Conservation (phyloP, 1,140 invertebrate species). For the Drosophila equinoxialis region DNA sequence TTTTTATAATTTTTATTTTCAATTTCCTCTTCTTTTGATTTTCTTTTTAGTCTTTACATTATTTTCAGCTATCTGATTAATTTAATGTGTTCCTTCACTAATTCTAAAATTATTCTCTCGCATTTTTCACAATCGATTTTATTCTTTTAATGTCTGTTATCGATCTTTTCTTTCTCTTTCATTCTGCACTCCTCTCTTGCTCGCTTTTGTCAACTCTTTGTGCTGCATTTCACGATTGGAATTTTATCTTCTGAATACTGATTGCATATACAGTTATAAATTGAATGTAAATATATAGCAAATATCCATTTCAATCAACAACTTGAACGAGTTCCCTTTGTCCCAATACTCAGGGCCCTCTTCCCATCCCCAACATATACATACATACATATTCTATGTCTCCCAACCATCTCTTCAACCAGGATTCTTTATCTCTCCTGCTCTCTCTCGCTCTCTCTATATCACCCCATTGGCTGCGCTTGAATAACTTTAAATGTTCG, state of each 20-base stretch:
- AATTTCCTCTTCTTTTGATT: background rate
- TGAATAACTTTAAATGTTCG: slow-evolving; percentile 18
- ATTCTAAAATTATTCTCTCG: too few relatives aligned
- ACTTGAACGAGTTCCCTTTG: slow-evolving; percentile 11
- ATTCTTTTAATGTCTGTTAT: background rate
- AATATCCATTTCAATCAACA: slow-evolving; percentile 13
- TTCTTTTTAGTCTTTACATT: background rate
- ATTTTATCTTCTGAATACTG: background rate
- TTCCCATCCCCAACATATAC: background rate
- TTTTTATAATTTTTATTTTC: too few relatives aligned
- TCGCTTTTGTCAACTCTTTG: background rate
- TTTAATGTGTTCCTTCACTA: background rate
- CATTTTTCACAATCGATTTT: too few relatives aligned
- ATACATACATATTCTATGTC: background rate
- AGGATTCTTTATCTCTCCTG: too few relatives aligned
- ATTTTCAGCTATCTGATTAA: background rate
- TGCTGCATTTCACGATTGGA: background rate
- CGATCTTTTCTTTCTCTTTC: background rate
- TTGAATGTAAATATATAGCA: slow-evolving; percentile 12
- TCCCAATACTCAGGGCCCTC: background rate
- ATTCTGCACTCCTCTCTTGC: background rate
- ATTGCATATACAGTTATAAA: slow-evolving; percentile 4
- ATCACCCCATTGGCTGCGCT: background rate
- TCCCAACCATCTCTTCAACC: too few relatives aligned
- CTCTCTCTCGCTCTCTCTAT: background rate